Evolutionary conservation across 1,140 invertebrate species (phyloP), one percentile per base, ranked within the genome.

Genomic region (Trichonephila clavata): DNA sequence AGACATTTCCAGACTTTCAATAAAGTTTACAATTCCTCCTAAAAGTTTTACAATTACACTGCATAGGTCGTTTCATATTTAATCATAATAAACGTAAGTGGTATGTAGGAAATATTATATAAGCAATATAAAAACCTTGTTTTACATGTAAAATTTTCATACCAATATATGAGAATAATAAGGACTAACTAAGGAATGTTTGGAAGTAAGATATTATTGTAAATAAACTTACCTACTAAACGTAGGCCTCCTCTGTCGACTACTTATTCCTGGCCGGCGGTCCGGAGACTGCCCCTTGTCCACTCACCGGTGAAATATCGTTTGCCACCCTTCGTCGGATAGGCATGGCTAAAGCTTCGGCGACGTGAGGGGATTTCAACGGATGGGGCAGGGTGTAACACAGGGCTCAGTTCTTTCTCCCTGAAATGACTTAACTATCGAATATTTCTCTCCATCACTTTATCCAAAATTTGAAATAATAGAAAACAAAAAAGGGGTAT

Each of bases 341-440:
- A 91, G 60, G 61, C 90, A 91, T 91, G 88, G 68, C 57, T 65
- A 43, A 39, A 68, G 27, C 61, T 77, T 59, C 68, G 88, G 65
- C 63, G 57, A 32, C 24, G 57, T 50, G 63, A 65, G 80, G 68
- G 68, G 68, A 50, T 39, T 59, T 50, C 80, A 20, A 59, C 89
- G 90, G 90, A 50, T 80, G 90, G 90, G 90, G 90, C 60, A 91
- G 90, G 90, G 90, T 84, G 77, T n/a, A 83, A 91, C 90, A 91
- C 90, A 91, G 90, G 90, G 90, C 90, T 90, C 65, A 90, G 32
- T 39, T n/a, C 27, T 77, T 32, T 77, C 88, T 90, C 68, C 32
- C 88, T 77, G 39, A 3, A 43, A 39, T 43, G 71, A 13, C 59
- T 60, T 60, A 21, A 86, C 84, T 27, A 60, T 7, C 59, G 16